A percentile compares a stretch with the other conserved stretches of the same genome.
phyloP scores from a whole-genome alignment of 2,797 vertebrate genomes.

The Siniperca obscura region DNA sequence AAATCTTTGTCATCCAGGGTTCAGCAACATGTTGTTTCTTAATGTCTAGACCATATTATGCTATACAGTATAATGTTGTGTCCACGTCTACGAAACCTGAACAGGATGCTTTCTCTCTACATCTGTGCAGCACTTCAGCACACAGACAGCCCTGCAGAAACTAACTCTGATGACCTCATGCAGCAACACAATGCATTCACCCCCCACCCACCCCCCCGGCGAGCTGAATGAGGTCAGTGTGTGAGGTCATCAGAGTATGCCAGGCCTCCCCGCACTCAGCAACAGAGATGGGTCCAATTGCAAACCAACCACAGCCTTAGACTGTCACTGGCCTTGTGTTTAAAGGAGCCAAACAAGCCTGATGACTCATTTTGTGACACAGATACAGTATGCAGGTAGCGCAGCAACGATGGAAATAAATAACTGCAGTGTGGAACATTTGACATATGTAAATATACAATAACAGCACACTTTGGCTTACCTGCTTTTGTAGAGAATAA shows the following conservation, averaged over 20 bases:
- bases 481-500: slow-evolving; percentile 15
- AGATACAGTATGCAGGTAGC: slow-evolving; percentile 33
- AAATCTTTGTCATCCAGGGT: background rate
- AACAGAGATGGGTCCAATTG: slow-evolving; percentile 49
- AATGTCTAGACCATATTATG: background rate
- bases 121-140: slow-evolving; percentile 45
- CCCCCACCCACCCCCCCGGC: background rate
- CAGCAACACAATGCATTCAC: slow-evolving; percentile 68
- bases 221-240: slow-evolving; percentile 76
- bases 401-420: background rate
- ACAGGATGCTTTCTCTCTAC: slow-evolving; percentile 33
- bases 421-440: background rate
- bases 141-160: slow-evolving; percentile 49
- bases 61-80: background rate
- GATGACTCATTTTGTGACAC: slow-evolving; percentile 52
- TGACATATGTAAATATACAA: background rate
- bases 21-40: background rate
- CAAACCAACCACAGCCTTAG: slow-evolving; percentile 45
- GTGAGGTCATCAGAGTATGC: slow-evolving; percentile 77
- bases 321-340: slow-evolving; percentile 47
- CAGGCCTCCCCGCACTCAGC: slow-evolving; percentile 48
- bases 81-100: slow-evolving; percentile 14
- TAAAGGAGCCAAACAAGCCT: slow-evolving; percentile 32
- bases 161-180: slow-evolving; percentile 75
- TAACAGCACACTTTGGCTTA: slow-evolving; percentile 3